Percentiles rank a stretch among this genome's conserved stretches.
phyloP scores from a whole-genome alignment of 2,888 invertebrate species.

The Teleogryllus oceanicus region DNA sequence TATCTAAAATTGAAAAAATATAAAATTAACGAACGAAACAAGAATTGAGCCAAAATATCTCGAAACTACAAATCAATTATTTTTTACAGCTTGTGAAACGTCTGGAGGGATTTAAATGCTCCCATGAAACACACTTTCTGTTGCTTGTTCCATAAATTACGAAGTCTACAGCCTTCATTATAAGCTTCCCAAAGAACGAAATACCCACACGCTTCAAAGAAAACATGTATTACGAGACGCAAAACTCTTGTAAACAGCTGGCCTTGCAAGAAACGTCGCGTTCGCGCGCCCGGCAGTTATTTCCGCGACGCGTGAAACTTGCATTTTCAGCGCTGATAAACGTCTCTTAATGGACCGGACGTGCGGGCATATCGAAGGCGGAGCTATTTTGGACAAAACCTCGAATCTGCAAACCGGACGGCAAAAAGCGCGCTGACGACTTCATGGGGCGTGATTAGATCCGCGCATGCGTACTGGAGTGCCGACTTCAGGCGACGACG shows the following conservation, averaged over 20 bases:
- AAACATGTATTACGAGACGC: background rate
- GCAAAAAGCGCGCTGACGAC: conserved; percentile 1
- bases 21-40: too few relatives aligned
- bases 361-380: background rate
- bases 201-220: background rate
- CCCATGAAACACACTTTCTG: too few relatives aligned
- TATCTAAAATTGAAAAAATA: too few relatives aligned
- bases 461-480: background rate
- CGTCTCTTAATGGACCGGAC: background rate
- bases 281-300: background rate
- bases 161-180: background rate
- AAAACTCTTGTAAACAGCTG: background rate
- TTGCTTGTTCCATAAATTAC: background rate
- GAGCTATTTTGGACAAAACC: background rate
- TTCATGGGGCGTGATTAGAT: conserved; percentile 8
- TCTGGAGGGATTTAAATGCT: too few relatives aligned
- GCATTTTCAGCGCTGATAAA: background rate
- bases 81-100: too few relatives aligned
- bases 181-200: background rate
- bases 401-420: background rate
- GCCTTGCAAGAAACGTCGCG: background rate
- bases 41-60: too few relatives aligned
- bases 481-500: background rate
- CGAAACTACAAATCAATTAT: too few relatives aligned
- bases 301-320: background rate